Conservation (phyloP, 2,888 invertebrate species). For the Folsomia manolachei region DNA sequence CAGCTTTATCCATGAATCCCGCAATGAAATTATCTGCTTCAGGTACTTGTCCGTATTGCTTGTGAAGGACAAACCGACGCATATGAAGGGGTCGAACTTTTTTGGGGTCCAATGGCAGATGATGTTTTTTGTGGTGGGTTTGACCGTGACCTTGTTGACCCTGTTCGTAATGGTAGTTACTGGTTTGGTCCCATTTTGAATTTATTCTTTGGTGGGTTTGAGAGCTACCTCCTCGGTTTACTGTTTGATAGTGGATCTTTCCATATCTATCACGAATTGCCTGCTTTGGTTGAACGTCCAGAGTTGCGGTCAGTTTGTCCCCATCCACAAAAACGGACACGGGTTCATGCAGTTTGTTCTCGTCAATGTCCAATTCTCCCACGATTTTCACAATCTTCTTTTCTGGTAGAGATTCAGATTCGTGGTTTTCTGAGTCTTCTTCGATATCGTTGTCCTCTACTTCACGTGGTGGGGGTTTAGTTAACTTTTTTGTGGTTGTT, state of each 20-base stretch:
- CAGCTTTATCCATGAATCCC: slow-evolving; percentile 3
- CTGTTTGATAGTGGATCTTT: slow-evolving; percentile 13
- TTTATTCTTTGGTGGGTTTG: background rate
- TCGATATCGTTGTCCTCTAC: background rate
- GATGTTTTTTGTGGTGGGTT: background rate
- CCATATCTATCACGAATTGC: background rate
- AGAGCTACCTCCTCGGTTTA: background rate
- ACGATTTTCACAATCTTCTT: slow-evolving; percentile 16
- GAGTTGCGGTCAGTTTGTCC: slow-evolving; percentile 27
- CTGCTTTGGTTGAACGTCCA: slow-evolving; percentile 26
- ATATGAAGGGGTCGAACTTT: slow-evolving; percentile 23
- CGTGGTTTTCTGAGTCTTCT: background rate
- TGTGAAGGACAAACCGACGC: slow-evolving; percentile 24
- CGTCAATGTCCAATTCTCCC: slow-evolving; percentile 32
- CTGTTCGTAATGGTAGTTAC: background rate
- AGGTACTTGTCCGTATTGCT: slow-evolving; percentile 17
- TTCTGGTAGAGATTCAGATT: background rate
- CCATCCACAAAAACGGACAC: slow-evolving; percentile 29
- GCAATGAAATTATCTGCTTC: slow-evolving; percentile 21
- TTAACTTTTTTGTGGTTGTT: slow-evolving; percentile 20
- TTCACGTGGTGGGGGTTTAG: background rate
- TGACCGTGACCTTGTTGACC: background rate
- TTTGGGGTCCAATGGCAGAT: background rate
- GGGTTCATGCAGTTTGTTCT: slow-evolving; percentile 25
- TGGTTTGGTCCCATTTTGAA: background rate